Base-by-base conservation (phyloP, 2,888 invertebrate genomes). In the Nysson spinosus region DNA sequence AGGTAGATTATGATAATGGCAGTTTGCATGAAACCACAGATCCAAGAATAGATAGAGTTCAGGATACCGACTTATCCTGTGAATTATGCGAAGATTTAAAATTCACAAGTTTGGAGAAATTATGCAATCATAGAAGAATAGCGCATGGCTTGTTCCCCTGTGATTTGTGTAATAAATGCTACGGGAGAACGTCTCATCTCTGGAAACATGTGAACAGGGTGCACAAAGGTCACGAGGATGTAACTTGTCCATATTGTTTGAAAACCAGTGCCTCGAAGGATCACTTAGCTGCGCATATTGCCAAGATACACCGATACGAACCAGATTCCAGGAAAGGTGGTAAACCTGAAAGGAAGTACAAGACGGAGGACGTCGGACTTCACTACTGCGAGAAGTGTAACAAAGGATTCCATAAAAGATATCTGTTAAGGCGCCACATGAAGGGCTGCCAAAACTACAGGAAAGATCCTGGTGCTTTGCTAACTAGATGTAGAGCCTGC, bases 151-250 rank as follows among this genome's bases (percentile, higher is more conserved):
- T 90, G 5, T 90, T 90, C 72, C 91, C 91, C 4, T 91, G 91
- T 72, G 91, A 91, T 82, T 80, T 91, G 4, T 91, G 91, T 74
- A 89, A 89, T 69, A 91, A 91, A 73, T 91, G 89, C 69, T 91
- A 91, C 70, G 90, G 91, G 0, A 83, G 91, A 7, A 91, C 90
- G 17, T 90, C 91, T 6, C 91, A 91, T 71, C 76, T 91, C 7
- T 91, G 91, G 91, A 91, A 91, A 74, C 91, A 91, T 75, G 91
- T 91, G 1, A 91, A 91, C 72, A 86, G 90, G 34, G 87, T 90
- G 7, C 91, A 91, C 75, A 88, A 88, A 75, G 90, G 90, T 9
- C 90, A 91, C 77, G 89, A 89, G n/a, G 90, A 90, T 57, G 89
- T 91, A 4, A 91, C 91, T 0, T 91, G 91, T 72, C 88, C 89